These are phyloP conservation scores for Phaetusa simplex DNA, from an alignment of 2,113 vertebrate species.

Conservation along the genomic window DNA sequence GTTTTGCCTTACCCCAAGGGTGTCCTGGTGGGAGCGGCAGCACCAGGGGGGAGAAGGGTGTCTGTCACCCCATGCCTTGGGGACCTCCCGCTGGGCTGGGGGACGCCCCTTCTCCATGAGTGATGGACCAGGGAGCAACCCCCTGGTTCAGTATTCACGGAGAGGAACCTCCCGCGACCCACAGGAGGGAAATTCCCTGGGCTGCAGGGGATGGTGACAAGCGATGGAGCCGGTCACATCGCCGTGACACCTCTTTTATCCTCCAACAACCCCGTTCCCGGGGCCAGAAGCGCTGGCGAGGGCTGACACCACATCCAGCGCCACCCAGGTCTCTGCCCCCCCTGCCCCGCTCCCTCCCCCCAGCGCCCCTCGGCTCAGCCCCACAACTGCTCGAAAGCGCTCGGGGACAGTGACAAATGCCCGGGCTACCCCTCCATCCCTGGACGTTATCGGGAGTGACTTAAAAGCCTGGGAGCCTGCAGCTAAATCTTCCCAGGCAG, in stretches of 20 bases:
- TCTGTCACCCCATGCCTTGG: fast-evolving
- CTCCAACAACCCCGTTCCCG: fast-evolving
- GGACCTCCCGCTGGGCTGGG: background rate
- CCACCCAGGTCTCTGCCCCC: background rate
- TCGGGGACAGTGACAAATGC: background rate
- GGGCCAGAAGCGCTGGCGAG: background rate
- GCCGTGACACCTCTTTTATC: fast-evolving
- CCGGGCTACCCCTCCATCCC: conserved; percentile 7
- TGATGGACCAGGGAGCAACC: background rate
- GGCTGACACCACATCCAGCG: background rate
- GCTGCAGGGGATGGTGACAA: background rate
- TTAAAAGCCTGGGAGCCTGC: conserved; percentile 37
- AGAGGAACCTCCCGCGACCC: background rate
- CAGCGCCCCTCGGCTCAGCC: background rate
- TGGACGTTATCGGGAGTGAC: conserved; percentile 53
- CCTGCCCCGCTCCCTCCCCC: background rate
- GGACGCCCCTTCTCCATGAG: background rate
- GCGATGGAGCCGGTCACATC: fast-evolving
- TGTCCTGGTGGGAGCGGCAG: fast-evolving
- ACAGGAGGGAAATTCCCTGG: background rate
- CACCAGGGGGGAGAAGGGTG: fast-evolving
- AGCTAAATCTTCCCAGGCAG: conserved; percentile 53
- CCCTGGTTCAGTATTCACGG: no score
- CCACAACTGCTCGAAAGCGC: background rate
- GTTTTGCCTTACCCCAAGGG: background rate